A percentile compares a stretch with the other conserved stretches of the same genome.
phyloP scores from a whole-genome alignment of 2,888 invertebrate species.

The Adela reaumurella region DNA sequence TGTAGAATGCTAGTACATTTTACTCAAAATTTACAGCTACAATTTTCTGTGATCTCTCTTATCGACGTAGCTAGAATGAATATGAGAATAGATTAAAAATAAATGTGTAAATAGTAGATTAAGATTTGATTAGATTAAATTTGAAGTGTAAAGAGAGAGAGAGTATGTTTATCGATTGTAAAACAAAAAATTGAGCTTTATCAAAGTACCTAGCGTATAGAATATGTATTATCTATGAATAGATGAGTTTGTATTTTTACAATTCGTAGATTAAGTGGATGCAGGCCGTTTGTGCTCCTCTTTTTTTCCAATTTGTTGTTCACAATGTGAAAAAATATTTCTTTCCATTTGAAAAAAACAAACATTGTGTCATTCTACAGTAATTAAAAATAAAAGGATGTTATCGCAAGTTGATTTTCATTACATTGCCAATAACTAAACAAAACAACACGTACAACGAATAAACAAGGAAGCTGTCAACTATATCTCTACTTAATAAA shows the following conservation, averaged over 20 bases:
- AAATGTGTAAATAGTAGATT: slow-evolving; percentile 40
- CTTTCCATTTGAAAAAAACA: slow-evolving; percentile 26
- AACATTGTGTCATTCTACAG: slow-evolving; percentile 46
- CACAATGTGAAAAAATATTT: slow-evolving; percentile 30
- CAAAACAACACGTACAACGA: too few species aligned
- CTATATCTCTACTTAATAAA: not conserved
- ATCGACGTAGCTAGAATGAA: slow-evolving; percentile 41
- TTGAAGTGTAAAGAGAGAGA: slow-evolving; percentile 52
- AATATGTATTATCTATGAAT: slow-evolving; percentile 33
- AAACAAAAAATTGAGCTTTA: slow-evolving; percentile 57
- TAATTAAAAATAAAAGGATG: slow-evolving; percentile 46
- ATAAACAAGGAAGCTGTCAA: too few species aligned
- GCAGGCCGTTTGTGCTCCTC: not conserved
- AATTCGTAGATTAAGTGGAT: slow-evolving; percentile 12
- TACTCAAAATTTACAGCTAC: slow-evolving; percentile 57
- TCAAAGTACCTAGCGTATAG: slow-evolving; percentile 49
- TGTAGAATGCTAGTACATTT: slow-evolving; percentile 41
- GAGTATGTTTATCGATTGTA: slow-evolving; percentile 51
- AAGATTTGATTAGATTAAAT: slow-evolving; percentile 28
- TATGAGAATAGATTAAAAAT: slow-evolving; percentile 40
- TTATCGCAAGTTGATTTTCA: slow-evolving; percentile 16
- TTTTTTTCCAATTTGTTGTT: slow-evolving; percentile 37
- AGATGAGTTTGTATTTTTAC: slow-evolving; percentile 54
- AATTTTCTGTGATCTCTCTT: slow-evolving; percentile 60
- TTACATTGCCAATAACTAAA: too few species aligned